Base-by-base conservation (phyloP, 2,888 invertebrate species). In the Crematogaster levior region DNA sequence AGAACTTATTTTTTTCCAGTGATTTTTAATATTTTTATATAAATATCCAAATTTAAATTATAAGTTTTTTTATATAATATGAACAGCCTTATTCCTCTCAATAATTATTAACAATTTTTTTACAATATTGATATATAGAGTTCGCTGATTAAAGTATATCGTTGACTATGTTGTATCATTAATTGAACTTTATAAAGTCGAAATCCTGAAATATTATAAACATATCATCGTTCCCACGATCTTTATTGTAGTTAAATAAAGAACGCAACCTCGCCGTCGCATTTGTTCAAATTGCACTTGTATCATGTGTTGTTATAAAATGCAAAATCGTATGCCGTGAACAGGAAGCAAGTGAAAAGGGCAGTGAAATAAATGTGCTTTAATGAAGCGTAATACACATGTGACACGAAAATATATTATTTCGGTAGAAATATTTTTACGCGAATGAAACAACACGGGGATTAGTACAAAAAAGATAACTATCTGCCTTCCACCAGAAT, bases 321-420 rank as follows among this genome's bases (percentile, higher is more conserved):
- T 34, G 77, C 70, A 43, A 43, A 43, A 10, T 18, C 24, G 60
- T 34, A 60, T 60, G 77, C 21, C 70, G 56, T 56, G 56, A 77
- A 21, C 56, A 34, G 56, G 56, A 46, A 79, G 70, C 70, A 24
- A 70, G 43, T 56, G 77, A 79, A 79, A 79, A 79, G 77, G 43
- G 70, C 6, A 34, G 70, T 70, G 70, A 70, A 70, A 79, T 79
- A 79, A 79, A 79, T 70, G 70, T 43, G 70, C 34, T 79, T 70
- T 79, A 79, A 79, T 79, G 77, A 79, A 79, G 70, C 34, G 56
- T 79, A 56, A 79, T 79, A 70, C 43, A 79, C 56, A 79, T 46
- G 56, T 70, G 77, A 79, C 70, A 70, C 56, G 70, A 79, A 79
- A 79, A 70, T 70, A 56, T 34, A 70, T 79, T 53, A 77, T 70